These are phyloP conservation scores for Acleris laterana DNA, from an alignment of 2,888 invertebrate genomes.

Conservation along the genomic window DNA sequence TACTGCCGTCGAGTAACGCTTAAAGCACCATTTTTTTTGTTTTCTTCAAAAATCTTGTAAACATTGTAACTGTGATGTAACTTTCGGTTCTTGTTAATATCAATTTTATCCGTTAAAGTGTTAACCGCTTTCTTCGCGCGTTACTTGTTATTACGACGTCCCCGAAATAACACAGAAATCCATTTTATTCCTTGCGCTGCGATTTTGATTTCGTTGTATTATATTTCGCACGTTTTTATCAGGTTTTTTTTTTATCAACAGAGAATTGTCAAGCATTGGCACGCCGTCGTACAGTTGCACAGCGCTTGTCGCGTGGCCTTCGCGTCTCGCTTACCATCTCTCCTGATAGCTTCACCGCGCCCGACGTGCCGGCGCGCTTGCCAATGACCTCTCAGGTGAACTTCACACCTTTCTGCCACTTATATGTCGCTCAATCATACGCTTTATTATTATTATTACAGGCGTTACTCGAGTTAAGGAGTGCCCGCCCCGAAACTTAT, in stretches of 20 bases:
- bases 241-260: conserved; percentile 34
- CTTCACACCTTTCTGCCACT: conserved; percentile 33
- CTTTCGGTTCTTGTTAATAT: too few species aligned
- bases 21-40: too few species aligned
- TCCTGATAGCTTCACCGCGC: conserved; percentile 36
- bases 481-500: too few species aligned
- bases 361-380: conserved; percentile 36
- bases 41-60: too few species aligned
- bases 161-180: too few species aligned
- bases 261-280: conserved; percentile 37
- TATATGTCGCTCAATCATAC: conserved; percentile 14
- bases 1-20: too few species aligned
- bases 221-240: conserved; percentile 24
- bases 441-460: conserved; percentile 11
- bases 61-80: too few species aligned
- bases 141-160: not conserved
- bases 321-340: conserved; percentile 37
- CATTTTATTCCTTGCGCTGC: conserved; percentile 12
- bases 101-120: too few species aligned
- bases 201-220: conserved; percentile 26
- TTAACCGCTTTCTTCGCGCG: too few species aligned
- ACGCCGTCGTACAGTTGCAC: conserved; percentile 37
- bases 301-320: conserved; percentile 36
- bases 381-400: conserved; percentile 38
- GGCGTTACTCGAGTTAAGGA: conserved; percentile 5